These are phyloP conservation scores for silkworm (Bombyx mori) DNA, from an alignment of 1,140 invertebrate genomes.

Conservation along the genomic window ASM3026992v2 NC_085122.1:7506001-7506500, in stretches of 20 bases:
- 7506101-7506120: not conserved
- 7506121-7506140: conserved; percentile 11
- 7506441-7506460: too few relatives aligned
- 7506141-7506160: conserved; percentile 12
- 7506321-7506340: too few relatives aligned
- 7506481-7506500: too few relatives aligned
- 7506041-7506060: not conserved
- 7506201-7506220: conserved; percentile 14
- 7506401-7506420: too few relatives aligned
- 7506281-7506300: not conserved
- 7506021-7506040: too few relatives aligned
- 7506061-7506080: conserved; percentile 2
- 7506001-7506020: too few relatives aligned
- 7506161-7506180: conserved; percentile 7
- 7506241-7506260: conserved; percentile 1
- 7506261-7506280: conserved; percentile 5
- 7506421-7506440: too few relatives aligned
- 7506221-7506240: conserved; percentile 19
- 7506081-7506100: not conserved
- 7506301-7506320: not conserved
- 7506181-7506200: conserved; percentile 11
- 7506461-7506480: too few relatives aligned
- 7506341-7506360: too few relatives aligned
- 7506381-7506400: too few relatives aligned
- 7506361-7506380: too few relatives aligned